A percentile compares a stretch with the other conserved stretches of the same genome.
Conservation (phyloP, 2,113 vertebrate genomes). For the Platichthys flesus region DNA sequence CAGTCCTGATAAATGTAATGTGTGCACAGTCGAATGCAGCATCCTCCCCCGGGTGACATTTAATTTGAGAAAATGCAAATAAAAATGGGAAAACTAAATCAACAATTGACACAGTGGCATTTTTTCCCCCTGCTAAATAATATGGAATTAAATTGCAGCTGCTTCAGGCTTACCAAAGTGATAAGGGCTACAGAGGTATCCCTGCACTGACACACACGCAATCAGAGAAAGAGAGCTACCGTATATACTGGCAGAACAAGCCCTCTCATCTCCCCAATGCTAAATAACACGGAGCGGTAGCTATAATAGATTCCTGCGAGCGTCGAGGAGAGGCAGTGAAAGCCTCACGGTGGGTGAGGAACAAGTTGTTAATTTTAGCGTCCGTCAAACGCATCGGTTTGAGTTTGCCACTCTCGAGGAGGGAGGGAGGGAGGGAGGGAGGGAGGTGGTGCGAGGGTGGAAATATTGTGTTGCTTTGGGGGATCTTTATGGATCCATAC, state of each 20-base stretch:
- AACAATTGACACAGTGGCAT: constrained; percentile 50
- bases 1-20: constrained; percentile 39
- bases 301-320: constrained; percentile 50
- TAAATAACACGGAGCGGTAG: constrained; percentile 51
- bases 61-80: constrained; percentile 68
- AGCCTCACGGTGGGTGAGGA: constrained; percentile 40
- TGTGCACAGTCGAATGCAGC: constrained; percentile 21
- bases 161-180: constrained; percentile 58
- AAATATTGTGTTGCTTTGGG: constrained; percentile 51
- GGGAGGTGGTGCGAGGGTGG: neutral
- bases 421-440: neutral
- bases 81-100: constrained; percentile 59
- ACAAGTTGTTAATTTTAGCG: constrained; percentile 63
- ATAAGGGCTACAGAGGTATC: constrained; percentile 41
- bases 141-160: constrained; percentile 64
- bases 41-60: constrained; percentile 53
- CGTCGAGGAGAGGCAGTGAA: constrained; percentile 13
- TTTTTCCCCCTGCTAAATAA: constrained; percentile 52
- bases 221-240: constrained; percentile 37
- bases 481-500: constrained; percentile 45
- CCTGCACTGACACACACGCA: neutral
- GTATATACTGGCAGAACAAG: constrained; percentile 45
- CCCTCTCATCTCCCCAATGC: constrained; percentile 50
- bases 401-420: constrained; percentile 31
- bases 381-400: constrained; percentile 38